Conservation (phyloP, 2,113 vertebrate species). For the Oryzias woworae region DNA sequence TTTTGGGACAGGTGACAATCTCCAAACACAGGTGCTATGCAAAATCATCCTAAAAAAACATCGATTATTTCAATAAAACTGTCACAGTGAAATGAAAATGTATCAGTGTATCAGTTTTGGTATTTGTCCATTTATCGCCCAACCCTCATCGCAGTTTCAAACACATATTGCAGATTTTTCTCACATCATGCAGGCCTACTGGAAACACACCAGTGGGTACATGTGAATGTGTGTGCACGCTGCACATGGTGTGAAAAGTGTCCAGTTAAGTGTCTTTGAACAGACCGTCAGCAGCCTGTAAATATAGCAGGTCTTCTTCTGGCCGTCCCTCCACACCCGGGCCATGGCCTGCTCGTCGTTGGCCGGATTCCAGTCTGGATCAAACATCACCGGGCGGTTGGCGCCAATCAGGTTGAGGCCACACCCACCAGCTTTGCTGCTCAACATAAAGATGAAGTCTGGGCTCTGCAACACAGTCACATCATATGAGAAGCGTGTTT, state of each 20-base stretch:
- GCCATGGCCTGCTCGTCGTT: slow-evolving; percentile 99
- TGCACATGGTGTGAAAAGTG: not conserved
- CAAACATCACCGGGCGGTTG: slow-evolving; percentile 96
- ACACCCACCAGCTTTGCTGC: slow-evolving; percentile 97
- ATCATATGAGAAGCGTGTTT: not conserved
- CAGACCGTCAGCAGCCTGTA: slow-evolving; percentile 93
- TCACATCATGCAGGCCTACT: too few relatives aligned
- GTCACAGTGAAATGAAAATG: too few relatives aligned
- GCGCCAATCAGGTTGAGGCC: slow-evolving; percentile 96
- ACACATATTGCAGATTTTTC: too few relatives aligned
- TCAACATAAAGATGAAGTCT: slow-evolving; percentile 98
- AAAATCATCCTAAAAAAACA: too few relatives aligned
- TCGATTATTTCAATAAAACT: too few relatives aligned
- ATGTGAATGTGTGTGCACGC: too few relatives aligned
- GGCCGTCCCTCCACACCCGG: slow-evolving; percentile 94
- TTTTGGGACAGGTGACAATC: too few relatives aligned
- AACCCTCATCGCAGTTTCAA: too few relatives aligned
- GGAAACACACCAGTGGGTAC: too few relatives aligned
- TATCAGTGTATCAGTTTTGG: too few relatives aligned
- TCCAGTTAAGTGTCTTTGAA: not conserved
- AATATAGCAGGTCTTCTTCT: slow-evolving; percentile 96
- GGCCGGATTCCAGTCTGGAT: slow-evolving; percentile 98
- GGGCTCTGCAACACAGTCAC: slow-evolving; percentile 78
- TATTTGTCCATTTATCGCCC: too few relatives aligned
- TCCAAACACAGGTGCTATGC: too few relatives aligned